phyloP scores from a whole-genome alignment of 2,797 vertebrate species.

The Sebastes steindachneri region DNA sequence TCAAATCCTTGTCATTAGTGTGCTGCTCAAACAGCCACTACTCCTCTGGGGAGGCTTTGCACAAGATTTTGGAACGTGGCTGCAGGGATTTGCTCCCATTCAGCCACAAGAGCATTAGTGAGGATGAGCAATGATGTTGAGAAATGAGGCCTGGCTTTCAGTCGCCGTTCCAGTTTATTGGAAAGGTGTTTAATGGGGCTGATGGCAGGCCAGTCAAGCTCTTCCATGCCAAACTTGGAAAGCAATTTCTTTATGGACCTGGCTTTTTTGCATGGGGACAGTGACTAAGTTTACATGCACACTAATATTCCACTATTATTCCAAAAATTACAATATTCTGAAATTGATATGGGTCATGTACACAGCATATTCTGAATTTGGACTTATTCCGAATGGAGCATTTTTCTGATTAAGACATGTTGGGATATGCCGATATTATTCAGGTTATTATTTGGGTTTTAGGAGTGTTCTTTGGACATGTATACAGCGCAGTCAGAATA shows the following conservation, averaged over 20 bases:
- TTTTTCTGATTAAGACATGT: neutral
- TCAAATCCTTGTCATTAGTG: neutral
- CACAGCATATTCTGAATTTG: neutral
- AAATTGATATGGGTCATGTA: neutral
- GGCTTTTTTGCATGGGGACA: neutral
- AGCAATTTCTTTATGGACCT: neutral
- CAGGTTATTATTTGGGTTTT: accelerated
- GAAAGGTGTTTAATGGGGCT: constrained; percentile 1
- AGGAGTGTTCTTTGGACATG: neutral
- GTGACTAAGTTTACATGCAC: neutral
- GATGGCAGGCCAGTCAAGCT: neutral
- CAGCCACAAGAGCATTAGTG: constrained; percentile 37
- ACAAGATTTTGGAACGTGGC: constrained; percentile 17
- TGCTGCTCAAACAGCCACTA: neutral
- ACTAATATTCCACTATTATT: neutral
- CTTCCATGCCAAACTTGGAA: neutral
- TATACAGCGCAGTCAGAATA: too few species aligned
- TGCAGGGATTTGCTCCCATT: constrained; percentile 42
- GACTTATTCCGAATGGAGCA: neutral
- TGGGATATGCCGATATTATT: neutral
- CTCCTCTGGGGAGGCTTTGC: constrained; percentile 8
- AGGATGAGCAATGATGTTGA: constrained; percentile 31
- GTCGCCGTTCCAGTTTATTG: neutral
- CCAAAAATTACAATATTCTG: accelerated
- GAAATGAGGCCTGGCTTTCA: constrained; percentile 14